phyloP scores from a whole-genome alignment of 2,797 vertebrate genomes.

The Vultur gryphus region DNA sequence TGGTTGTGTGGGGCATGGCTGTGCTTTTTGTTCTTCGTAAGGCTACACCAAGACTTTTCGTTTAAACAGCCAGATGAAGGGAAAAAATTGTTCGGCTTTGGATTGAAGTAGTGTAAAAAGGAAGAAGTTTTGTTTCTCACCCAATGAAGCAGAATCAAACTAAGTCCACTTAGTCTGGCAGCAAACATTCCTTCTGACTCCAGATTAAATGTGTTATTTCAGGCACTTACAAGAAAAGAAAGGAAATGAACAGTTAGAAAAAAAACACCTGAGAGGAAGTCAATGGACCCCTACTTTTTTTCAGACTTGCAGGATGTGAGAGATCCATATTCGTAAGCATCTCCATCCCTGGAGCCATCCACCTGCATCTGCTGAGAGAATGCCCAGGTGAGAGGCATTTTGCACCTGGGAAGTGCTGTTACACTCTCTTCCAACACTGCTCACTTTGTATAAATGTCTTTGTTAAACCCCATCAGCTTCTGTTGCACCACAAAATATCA shows the following conservation, averaged over 20 bases:
- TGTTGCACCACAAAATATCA: not conserved
- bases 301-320: not conserved
- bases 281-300: not conserved
- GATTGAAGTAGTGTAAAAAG: not conserved
- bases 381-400: not conserved
- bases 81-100: not conserved
- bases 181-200: not conserved
- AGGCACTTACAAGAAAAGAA: not conserved
- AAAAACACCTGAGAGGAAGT: not conserved
- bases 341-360: not conserved
- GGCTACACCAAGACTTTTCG: not conserved
- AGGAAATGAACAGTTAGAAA: not conserved
- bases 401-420: not conserved
- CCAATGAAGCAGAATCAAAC: not conserved
- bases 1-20: not conserved
- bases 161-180: not conserved
- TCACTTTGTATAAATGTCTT: not conserved
- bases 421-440: not conserved
- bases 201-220: not conserved
- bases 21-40: not conserved
- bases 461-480: not conserved
- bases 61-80: not conserved
- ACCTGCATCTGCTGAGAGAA: not conserved
- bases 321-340: not conserved
- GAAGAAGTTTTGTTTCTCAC: not conserved